Percentiles rank a stretch among this genome's conserved stretches.
phyloP scores from a whole-genome alignment of 92 coral and sea anemone genomes.

The Muricea muricata region DNA sequence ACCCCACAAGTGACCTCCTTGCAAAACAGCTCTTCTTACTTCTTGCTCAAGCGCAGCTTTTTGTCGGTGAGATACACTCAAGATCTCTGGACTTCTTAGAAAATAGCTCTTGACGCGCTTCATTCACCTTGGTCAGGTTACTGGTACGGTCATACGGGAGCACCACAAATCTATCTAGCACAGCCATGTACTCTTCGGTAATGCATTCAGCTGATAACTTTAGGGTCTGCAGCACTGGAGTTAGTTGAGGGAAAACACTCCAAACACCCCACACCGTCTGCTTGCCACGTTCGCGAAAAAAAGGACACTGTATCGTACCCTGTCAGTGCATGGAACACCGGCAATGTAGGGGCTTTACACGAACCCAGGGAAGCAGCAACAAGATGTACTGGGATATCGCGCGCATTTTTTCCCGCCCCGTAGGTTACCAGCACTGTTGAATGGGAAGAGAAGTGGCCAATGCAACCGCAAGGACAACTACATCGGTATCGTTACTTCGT shows the following conservation, averaged over 20 bases:
- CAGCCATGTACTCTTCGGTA: conserved; percentile 47
- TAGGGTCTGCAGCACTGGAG: too few species aligned
- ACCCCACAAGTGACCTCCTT: too few species aligned
- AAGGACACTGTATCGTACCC: conserved; percentile 71
- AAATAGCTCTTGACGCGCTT: conserved; percentile 59
- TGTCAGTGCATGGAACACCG: conserved; percentile 62
- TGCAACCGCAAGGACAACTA: conserved; percentile 64
- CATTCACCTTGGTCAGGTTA: conserved; percentile 50
- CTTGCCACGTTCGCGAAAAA: conserved; percentile 51
- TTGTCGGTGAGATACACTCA: too few species aligned
- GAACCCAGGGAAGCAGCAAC: conserved; percentile 18
- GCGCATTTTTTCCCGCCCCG: conserved; percentile 57
- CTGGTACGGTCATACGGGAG: conserved; percentile 64
- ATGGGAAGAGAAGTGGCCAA: neutral
- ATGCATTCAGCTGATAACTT: too few species aligned
- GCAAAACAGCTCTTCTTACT: too few species aligned
- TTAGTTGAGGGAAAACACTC: conserved; percentile 23
- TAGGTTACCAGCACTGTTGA: conserved; percentile 34
- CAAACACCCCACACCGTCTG: conserved; percentile 9
- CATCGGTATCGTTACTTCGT: conserved; percentile 58
- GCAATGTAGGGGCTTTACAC: conserved; percentile 48
- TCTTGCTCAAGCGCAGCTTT: too few species aligned
- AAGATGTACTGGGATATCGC: neutral
- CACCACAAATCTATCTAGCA: conserved; percentile 53
- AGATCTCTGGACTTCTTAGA: conserved; percentile 64